Evolutionary conservation across 2,797 vertebrate species (phyloP).

Genomic region (Dryobates pubescens): DNA sequence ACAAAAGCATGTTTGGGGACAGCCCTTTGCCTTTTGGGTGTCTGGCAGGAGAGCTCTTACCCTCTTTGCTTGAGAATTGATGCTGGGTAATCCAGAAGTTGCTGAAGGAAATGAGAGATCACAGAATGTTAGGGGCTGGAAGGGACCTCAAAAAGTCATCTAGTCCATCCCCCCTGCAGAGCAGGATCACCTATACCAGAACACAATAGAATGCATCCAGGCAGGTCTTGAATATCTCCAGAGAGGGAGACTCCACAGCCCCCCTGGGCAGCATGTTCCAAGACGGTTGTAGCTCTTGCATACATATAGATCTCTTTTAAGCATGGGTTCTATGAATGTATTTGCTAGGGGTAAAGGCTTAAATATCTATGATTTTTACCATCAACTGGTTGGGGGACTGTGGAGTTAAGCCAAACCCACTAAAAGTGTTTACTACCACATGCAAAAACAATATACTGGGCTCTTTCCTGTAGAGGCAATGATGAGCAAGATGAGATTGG

Average conservation of each 20-base stretch:
- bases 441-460: not conserved
- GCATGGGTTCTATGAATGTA: not conserved
- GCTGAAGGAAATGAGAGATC: not conserved
- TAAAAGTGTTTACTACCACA: not conserved
- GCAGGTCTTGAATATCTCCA: no score
- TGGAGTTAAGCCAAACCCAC: not conserved
- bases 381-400: not conserved
- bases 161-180: no score
- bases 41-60: not conserved
- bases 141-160: no score
- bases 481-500: fast-evolving
- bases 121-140: no score
- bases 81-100: not conserved
- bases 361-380: not conserved
- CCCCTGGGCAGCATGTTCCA: no score
- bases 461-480: not conserved
- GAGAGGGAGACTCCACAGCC: no score
- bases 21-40: not conserved
- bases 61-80: not conserved
- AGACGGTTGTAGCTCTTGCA: not conserved
- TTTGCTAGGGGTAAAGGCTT: not conserved
- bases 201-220: no score
- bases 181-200: no score
- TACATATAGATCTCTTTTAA: not conserved
- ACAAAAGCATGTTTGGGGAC: not conserved